These are phyloP conservation scores for Ephydatia muelleri DNA, from an alignment of 37 sponge, comb jelly and placozoan genomes.

Conservation along the genomic window DNA sequence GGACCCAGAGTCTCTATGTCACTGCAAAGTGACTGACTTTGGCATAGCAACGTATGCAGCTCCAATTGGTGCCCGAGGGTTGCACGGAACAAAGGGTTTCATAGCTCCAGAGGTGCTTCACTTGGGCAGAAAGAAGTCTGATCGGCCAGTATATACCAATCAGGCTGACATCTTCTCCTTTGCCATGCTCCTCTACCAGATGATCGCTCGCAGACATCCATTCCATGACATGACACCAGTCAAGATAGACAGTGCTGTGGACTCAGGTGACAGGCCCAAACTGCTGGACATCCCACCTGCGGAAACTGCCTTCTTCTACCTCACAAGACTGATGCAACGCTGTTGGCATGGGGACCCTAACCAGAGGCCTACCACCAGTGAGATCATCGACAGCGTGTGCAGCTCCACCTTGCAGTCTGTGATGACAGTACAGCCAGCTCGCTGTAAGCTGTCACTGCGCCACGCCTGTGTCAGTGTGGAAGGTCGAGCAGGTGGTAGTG, in stretches of 20 bases:
- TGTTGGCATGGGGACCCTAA: constrained; percentile 71
- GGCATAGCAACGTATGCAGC: constrained; percentile 73
- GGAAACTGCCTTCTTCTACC: constrained; percentile 46
- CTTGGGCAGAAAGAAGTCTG: constrained; percentile 18
- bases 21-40: constrained; percentile 87
- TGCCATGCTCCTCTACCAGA: constrained; percentile 85
- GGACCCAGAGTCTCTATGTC: constrained; percentile 62
- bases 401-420: constrained; percentile 28
- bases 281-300: constrained; percentile 48
- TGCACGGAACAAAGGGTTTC: constrained; percentile 80
- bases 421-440: constrained; percentile 39
- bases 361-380: constrained; percentile 38
- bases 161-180: constrained; percentile 82
- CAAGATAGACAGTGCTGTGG: constrained; percentile 49
- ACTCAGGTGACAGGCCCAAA: constrained; percentile 46
- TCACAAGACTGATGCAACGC: constrained; percentile 61
- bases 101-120: constrained; percentile 78
- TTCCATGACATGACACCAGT: constrained; percentile 52
- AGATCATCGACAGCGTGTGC: constrained; percentile 22
- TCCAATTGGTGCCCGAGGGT: constrained; percentile 66
- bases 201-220: constrained; percentile 76
- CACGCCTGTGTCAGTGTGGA: constrained; percentile 31
- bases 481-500: background rate
- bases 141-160: constrained; percentile 58
- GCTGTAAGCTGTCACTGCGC: constrained; percentile 50